phyloP scores from a whole-genome alignment of 2,888 invertebrate genomes.

The Cantharis lateralis region DNA sequence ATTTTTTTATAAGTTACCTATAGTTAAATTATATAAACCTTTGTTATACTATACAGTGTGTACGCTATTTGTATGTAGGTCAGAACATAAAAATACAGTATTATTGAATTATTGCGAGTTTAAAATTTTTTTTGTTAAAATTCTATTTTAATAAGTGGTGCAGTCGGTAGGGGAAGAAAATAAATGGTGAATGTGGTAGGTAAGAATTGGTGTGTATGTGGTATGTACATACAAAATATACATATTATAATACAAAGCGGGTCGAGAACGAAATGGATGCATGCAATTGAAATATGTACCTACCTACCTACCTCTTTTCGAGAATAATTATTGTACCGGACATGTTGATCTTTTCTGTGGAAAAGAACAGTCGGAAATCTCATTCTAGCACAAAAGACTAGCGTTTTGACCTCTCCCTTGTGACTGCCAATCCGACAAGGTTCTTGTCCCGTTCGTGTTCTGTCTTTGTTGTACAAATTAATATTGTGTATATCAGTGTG shows the following conservation, averaged over 20 bases:
- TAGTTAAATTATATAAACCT: neutral
- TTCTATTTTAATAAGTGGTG: too few relatives aligned
- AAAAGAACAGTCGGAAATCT: slow-evolving; percentile 31
- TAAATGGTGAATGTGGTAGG: neutral
- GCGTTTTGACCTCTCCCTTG: slow-evolving; percentile 36
- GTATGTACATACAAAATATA: too few relatives aligned
- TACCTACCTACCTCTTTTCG: slow-evolving; percentile 25
- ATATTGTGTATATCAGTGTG: slow-evolving; percentile 25
- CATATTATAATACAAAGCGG: too few relatives aligned
- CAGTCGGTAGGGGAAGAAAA: too few relatives aligned
- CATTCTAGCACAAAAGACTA: slow-evolving; percentile 42
- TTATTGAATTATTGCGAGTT: neutral
- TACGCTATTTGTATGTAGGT: neutral
- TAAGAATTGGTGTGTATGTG: too few relatives aligned
- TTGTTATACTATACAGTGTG: neutral
- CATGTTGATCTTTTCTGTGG: slow-evolving; percentile 10
- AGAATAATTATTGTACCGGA: slow-evolving; percentile 21
- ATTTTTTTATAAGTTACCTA: neutral
- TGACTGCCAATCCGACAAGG: slow-evolving; percentile 36
- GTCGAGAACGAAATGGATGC: slow-evolving; percentile 32
- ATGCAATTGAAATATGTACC: slow-evolving; percentile 27
- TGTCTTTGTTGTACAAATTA: slow-evolving; percentile 25
- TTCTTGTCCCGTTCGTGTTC: slow-evolving; percentile 30
- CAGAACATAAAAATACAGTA: neutral
- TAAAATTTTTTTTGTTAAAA: neutral